These are phyloP conservation scores for Ochropleura leucogaster DNA, from an alignment of 2,888 invertebrate genomes.

Conservation along the genomic window DNA sequence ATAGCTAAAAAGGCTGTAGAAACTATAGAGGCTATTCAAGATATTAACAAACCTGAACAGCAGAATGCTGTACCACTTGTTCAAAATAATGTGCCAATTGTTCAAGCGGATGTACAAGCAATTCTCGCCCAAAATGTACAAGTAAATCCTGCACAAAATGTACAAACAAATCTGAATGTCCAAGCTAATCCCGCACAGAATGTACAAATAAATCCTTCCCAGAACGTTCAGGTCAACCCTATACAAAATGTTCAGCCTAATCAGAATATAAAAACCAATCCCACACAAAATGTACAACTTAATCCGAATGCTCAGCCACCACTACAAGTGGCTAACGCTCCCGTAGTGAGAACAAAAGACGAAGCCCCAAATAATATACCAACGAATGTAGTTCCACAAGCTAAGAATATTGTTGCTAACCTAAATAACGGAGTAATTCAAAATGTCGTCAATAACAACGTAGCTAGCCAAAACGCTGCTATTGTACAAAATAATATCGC, in stretches of 20 bases:
- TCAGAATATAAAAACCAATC: background rate
- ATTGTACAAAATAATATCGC: constrained; percentile 15
- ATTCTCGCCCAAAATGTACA: constrained; percentile 25
- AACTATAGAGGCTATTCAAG: constrained; percentile 85
- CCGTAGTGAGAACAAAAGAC: constrained; percentile 34
- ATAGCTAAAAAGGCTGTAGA: constrained; percentile 87
- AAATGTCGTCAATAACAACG: background rate
- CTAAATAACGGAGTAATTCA: constrained; percentile 1
- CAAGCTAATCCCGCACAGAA: background rate
- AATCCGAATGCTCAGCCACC: constrained; percentile 25
- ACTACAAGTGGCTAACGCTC: constrained; percentile 18
- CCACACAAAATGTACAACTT: background rate
- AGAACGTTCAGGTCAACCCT: background rate
- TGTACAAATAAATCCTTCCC: background rate
- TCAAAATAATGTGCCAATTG: constrained; percentile 34
- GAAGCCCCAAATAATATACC: constrained; percentile 29
- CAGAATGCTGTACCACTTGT: constrained; percentile 9
- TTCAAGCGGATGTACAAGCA: constrained; percentile 2
- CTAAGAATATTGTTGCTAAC: constrained; percentile 19
- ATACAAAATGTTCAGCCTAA: constrained; percentile 13
- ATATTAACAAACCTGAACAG: constrained; percentile 76
- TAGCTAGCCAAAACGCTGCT: constrained; percentile 13
- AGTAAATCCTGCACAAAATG: constrained; percentile 13
- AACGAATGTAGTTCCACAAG: constrained; percentile 20
- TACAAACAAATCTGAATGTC: background rate